Conservation (phyloP, 2,888 invertebrate genomes). For the Cataglyphis cursor region DNA sequence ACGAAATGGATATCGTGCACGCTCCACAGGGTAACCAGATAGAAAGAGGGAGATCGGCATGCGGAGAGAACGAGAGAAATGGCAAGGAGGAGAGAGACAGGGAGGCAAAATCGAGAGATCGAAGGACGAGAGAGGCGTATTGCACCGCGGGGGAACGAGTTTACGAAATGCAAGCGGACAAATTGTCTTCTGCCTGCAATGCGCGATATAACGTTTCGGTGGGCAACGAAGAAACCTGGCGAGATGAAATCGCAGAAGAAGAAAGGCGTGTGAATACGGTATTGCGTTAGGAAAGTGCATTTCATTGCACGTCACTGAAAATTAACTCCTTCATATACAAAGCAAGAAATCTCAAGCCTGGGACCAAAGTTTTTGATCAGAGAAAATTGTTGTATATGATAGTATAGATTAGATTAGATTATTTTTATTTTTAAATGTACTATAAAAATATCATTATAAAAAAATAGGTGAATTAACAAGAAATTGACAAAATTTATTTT, state of each 20-base stretch:
- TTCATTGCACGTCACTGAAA: background rate
- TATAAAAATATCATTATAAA: background rate
- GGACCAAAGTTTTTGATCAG: background rate
- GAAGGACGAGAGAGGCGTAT: slow-evolving; percentile 45
- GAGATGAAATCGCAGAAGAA: slow-evolving; percentile 16
- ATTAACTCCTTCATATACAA: slow-evolving; percentile 15
- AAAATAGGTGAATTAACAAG: background rate
- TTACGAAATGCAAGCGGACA: slow-evolving; percentile 74
- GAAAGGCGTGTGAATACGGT: background rate
- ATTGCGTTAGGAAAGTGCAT: slow-evolving; percentile 5
- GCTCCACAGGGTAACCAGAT: slow-evolving; percentile 74
- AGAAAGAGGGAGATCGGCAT: slow-evolving; percentile 52
- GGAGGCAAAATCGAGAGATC: slow-evolving; percentile 17
- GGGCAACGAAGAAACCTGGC: slow-evolving; percentile 44
- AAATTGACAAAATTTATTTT: slow-evolving; percentile 10
- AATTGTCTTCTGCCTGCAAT: slow-evolving; percentile 70
- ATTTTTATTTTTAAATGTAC: background rate
- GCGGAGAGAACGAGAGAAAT: slow-evolving; percentile 14
- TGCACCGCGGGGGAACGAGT: slow-evolving; percentile 60
- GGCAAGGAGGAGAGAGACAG: background rate
- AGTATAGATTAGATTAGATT: background rate
- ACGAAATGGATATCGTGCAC: slow-evolving; percentile 77
- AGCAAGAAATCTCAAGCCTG: background rate
- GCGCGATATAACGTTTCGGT: slow-evolving; percentile 55
- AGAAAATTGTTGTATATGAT: background rate